Conservation (phyloP, 2,113 vertebrate genomes). For the Fregetta grallaria region DNA sequence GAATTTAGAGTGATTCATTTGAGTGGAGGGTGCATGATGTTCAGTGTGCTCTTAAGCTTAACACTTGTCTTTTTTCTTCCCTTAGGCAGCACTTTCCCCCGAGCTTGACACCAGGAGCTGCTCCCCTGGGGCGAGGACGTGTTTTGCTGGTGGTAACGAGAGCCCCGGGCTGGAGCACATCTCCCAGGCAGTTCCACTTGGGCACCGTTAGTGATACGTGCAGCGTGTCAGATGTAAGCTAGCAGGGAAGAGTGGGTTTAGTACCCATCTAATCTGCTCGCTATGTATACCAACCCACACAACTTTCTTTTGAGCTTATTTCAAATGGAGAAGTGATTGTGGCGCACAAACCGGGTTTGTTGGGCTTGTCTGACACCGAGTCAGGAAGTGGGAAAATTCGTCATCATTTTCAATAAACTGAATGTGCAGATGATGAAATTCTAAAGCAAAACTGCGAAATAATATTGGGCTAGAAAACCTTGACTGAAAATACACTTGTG, state of each 20-base stretch:
- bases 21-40: background rate
- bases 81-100: too few relatives aligned
- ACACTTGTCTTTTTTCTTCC: background rate
- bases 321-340: background rate
- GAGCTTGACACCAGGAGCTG: background rate
- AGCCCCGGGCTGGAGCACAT: background rate
- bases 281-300: background rate
- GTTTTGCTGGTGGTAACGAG: accelerated
- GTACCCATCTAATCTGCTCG: too few relatives aligned
- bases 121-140: accelerated
- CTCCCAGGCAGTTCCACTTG: background rate
- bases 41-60: background rate
- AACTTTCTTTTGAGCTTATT: background rate
- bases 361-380: background rate
- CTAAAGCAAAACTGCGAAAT: background rate
- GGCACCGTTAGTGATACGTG: background rate
- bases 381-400: background rate
- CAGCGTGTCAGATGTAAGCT: background rate
- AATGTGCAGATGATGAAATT: background rate
- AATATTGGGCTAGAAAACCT: background rate
- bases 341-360: background rate
- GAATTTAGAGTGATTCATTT: background rate
- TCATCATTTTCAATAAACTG: background rate
- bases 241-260: background rate
- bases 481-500: background rate